phyloP scores from a whole-genome alignment of 1,140 invertebrate genomes.

The Telenomus remus region DNA sequence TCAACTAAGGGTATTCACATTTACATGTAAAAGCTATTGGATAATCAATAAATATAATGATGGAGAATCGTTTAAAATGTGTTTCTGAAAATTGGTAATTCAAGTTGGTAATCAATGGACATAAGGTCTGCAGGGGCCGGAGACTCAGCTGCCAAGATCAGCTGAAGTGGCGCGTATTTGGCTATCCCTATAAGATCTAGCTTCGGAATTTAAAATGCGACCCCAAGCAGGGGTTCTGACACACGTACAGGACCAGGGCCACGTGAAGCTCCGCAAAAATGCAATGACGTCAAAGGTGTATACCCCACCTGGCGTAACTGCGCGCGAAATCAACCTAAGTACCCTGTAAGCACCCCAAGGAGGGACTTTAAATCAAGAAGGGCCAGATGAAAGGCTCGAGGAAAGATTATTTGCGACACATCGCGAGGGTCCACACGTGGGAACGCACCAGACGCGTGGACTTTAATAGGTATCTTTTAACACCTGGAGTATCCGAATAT shows the following conservation, averaged over 20 bases:
- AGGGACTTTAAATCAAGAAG: slow-evolving; percentile 38
- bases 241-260: slow-evolving; percentile 41
- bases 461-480: slow-evolving; percentile 58
- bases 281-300: slow-evolving; percentile 37
- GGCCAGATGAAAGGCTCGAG: slow-evolving; percentile 21
- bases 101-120: not conserved
- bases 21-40: slow-evolving; percentile 35
- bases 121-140: not conserved
- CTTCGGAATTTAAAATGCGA: slow-evolving; percentile 32
- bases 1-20: slow-evolving; percentile 12
- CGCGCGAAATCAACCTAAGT: slow-evolving; percentile 35
- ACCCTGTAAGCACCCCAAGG: slow-evolving; percentile 4
- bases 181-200: slow-evolving; percentile 19
- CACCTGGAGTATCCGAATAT: slow-evolving; percentile 62
- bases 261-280: slow-evolving; percentile 31
- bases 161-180: slow-evolving; percentile 23
- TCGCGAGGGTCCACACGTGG: slow-evolving; percentile 62
- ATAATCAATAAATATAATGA: not conserved
- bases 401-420: slow-evolving; percentile 33
- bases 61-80: not conserved
- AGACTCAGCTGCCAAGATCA: not conserved
- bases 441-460: slow-evolving; percentile 68
- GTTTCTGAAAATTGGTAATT: not conserved
- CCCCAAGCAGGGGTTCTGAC: slow-evolving; percentile 19
- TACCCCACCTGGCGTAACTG: slow-evolving; percentile 38